Conservation (phyloP, 2,888 invertebrate species). For the Odontothrips loti region DNA sequence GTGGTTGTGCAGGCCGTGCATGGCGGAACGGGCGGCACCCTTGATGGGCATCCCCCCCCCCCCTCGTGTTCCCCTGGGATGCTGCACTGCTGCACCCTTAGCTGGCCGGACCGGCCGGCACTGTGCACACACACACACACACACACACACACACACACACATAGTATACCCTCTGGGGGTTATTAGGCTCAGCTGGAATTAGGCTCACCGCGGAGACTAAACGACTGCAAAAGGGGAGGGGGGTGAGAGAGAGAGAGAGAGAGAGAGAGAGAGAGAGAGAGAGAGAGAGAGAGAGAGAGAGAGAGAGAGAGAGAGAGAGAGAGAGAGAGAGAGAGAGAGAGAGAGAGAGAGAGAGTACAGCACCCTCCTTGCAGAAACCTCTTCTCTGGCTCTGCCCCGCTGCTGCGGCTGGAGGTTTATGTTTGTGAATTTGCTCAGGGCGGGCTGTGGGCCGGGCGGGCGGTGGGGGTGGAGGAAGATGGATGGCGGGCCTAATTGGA, state of each 20-base stretch:
- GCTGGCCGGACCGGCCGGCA: background rate
- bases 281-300: no score
- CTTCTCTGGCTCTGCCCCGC: background rate
- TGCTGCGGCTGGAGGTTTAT: background rate
- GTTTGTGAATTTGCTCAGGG: background rate
- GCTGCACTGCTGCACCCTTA: background rate
- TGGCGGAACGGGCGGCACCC: no score
- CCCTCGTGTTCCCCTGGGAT: background rate
- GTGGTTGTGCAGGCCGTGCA: background rate
- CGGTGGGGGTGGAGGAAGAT: background rate
- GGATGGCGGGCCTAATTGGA: background rate
- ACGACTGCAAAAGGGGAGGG: background rate
- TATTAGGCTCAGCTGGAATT: background rate
- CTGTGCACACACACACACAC: background rate
- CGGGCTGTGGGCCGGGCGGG: background rate
- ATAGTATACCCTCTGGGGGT: background rate
- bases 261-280: no score
- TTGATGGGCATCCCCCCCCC: background rate
- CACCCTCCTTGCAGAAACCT: background rate
- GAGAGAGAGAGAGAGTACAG: no score
- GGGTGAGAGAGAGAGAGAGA: no score
- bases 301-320: no score
- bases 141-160: background rate
- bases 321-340: no score
- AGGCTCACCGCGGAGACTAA: conserved; percentile 24